Percentiles rank a stretch among this genome's conserved stretches.
phyloP scores from a whole-genome alignment of 2,888 invertebrate genomes.

The Agriopis leucophaearia region DNA sequence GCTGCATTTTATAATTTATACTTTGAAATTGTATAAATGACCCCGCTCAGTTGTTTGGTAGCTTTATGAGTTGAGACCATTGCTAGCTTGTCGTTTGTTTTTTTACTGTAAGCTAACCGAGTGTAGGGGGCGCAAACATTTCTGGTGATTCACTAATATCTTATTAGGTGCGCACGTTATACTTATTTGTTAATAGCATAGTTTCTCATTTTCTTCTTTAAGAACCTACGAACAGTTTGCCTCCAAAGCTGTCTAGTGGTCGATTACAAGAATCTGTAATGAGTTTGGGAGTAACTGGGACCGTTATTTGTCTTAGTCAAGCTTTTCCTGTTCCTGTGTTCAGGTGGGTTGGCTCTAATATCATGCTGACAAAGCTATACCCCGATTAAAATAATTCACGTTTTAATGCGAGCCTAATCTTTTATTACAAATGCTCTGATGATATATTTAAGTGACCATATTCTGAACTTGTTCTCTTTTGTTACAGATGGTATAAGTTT shows the following conservation, averaged over 20 bases:
- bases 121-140: constrained; percentile 37
- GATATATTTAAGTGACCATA: background rate
- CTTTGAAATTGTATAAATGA: constrained; percentile 44
- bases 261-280: constrained; percentile 84
- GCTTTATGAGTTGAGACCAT: constrained; percentile 53
- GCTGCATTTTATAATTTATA: constrained; percentile 58
- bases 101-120: constrained; percentile 45
- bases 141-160: constrained; percentile 41
- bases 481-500: constrained; percentile 97
- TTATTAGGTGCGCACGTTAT: constrained; percentile 43
- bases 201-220: constrained; percentile 66
- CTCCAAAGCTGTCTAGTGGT: constrained; percentile 87
- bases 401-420: constrained; percentile 9
- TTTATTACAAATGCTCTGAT: background rate
- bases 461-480: constrained; percentile 76
- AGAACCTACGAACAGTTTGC: constrained; percentile 90
- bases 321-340: constrained; percentile 91
- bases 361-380: background rate
- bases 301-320: constrained; percentile 91
- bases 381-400: constrained; percentile 2
- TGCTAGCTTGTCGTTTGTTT: constrained; percentile 51
- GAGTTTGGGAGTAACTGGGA: constrained; percentile 61
- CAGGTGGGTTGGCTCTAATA: constrained; percentile 86
- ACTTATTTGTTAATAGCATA: constrained; percentile 49
- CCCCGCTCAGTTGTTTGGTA: constrained; percentile 55